phyloP scores from a whole-genome alignment of 2,113 vertebrate species.

The Scartelaos histophorus region DNA sequence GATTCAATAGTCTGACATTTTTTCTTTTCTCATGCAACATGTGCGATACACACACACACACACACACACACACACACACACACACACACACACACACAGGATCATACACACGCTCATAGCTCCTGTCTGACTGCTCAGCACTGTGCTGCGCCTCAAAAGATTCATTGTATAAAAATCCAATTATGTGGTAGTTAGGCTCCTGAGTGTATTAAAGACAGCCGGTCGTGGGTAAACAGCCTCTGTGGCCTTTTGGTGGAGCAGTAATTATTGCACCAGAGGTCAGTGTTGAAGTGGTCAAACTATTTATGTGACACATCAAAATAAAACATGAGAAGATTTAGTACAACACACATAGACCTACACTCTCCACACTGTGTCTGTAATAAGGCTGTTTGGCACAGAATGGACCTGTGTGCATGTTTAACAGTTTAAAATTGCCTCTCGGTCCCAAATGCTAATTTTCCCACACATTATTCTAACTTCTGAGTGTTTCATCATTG shows the following conservation, averaged over 20 bases:
- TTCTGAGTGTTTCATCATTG: background rate
- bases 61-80: slow-evolving; percentile 1
- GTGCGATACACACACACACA: slow-evolving; percentile 8
- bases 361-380: background rate
- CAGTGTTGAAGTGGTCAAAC: slow-evolving; percentile 9
- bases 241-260: slow-evolving; percentile 38
- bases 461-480: slow-evolving; percentile 9
- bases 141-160: slow-evolving; percentile 49
- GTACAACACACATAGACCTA: background rate
- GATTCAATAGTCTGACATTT: slow-evolving; percentile 47
- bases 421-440: background rate
- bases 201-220: slow-evolving; percentile 48
- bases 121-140: slow-evolving; percentile 20
- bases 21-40: slow-evolving; percentile 29
- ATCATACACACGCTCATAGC: slow-evolving; percentile 12
- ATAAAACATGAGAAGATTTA: background rate
- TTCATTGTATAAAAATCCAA: slow-evolving; percentile 66
- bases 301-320: slow-evolving; percentile 5
- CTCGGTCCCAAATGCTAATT: background rate
- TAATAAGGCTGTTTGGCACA: slow-evolving; percentile 5
- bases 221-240: slow-evolving; percentile 61
- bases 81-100: background rate
- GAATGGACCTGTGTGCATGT: background rate
- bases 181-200: slow-evolving; percentile 53
- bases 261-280: slow-evolving; percentile 21